Percentiles rank a stretch among this genome's conserved stretches.
These are phyloP conservation scores for Sarcoramphus papa DNA, from an alignment of 2,797 vertebrate species.

Conservation along the genomic window DNA sequence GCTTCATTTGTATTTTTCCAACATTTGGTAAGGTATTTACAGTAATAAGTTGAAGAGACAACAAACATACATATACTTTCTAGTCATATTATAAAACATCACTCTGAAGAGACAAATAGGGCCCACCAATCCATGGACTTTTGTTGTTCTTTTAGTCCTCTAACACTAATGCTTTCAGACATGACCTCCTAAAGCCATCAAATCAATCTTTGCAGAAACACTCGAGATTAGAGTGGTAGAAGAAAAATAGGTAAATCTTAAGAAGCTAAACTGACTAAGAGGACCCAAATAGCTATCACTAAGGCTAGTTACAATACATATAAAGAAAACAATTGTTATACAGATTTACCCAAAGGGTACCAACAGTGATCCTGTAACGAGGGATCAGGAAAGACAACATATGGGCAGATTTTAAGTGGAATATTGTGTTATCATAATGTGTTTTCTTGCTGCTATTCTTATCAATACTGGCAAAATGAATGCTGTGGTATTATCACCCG, in stretches of 20 bases:
- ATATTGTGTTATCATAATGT: neutral
- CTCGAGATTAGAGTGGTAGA: accelerated
- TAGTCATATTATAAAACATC: neutral
- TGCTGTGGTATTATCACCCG: neutral
- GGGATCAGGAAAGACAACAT: neutral
- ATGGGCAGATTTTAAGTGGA: neutral
- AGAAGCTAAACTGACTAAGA: neutral
- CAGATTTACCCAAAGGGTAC: neutral
- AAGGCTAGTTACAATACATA: neutral
- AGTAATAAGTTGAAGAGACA: neutral
- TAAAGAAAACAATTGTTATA: neutral
- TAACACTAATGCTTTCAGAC: neutral
- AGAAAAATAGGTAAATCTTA: neutral
- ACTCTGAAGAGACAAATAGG: neutral
- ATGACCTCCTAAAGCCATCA: neutral
- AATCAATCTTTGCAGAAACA: neutral
- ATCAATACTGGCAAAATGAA: neutral
- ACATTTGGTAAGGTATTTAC: neutral
- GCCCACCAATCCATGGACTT: neutral
- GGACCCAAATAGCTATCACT: neutral
- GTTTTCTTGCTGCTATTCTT: neutral
- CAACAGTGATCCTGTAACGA: accelerated
- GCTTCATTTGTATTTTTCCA: neutral
- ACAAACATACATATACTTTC: neutral
- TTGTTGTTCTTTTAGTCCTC: neutral